phyloP scores from a whole-genome alignment of 2,113 vertebrate species.

The Coptodon bakossiorum region DNA sequence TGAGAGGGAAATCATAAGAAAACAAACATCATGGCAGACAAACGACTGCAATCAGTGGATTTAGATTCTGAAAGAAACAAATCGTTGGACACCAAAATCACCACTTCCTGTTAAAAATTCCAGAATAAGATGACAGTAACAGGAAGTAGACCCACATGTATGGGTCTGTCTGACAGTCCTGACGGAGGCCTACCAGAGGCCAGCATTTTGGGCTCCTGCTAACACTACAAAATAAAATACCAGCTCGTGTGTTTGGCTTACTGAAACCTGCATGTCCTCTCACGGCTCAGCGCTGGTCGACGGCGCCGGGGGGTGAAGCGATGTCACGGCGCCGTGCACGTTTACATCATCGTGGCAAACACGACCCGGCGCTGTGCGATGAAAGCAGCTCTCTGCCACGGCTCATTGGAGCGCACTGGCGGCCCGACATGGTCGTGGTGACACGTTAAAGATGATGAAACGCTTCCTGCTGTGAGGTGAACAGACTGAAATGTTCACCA shows the following conservation, averaged over 20 bases:
- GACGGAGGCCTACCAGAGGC: fast-evolving
- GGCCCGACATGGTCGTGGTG: background rate
- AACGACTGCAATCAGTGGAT: fast-evolving
- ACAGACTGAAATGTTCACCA: background rate
- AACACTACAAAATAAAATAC: background rate
- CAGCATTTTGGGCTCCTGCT: fast-evolving
- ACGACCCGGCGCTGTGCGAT: fast-evolving
- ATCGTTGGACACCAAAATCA: background rate
- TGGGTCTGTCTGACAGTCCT: background rate
- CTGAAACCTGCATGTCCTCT: background rate
- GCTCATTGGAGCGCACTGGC: fast-evolving
- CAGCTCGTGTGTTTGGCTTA: background rate
- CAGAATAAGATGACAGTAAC: background rate
- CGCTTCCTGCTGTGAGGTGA: background rate
- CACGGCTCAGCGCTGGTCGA: fast-evolving
- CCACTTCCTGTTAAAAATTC: background rate
- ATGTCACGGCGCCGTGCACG: fast-evolving
- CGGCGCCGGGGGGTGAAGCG: fast-evolving
- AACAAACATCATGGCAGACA: background rate
- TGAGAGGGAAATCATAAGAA: background rate
- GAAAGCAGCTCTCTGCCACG: background rate
- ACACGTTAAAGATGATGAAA: background rate
- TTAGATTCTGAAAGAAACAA: background rate
- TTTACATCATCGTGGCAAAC: background rate
- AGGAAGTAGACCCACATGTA: fast-evolving